Percentiles rank a stretch among this genome's conserved stretches.
phyloP scores from a whole-genome alignment of 1,140 invertebrate species.

The Tetranychus urticae region DNA sequence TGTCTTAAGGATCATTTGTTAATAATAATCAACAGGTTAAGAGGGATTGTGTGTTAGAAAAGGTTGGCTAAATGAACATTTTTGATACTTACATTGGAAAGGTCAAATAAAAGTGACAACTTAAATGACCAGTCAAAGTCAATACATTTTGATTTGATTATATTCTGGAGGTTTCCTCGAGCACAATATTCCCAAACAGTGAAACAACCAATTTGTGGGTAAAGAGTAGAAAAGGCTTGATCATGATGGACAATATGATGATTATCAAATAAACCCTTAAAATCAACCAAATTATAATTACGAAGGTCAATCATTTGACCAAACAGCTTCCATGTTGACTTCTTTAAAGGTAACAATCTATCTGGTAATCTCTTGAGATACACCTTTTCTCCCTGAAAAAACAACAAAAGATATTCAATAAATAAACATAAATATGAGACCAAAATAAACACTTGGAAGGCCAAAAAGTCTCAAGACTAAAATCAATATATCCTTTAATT shows the following conservation, averaged over 20 bases:
- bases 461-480: neutral
- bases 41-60: too few species aligned
- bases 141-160: neutral
- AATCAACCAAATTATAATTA: neutral
- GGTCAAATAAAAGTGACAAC: neutral
- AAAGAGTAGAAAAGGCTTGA: too few species aligned
- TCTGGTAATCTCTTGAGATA: neutral
- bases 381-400: neutral
- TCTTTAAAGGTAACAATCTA: neutral
- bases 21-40: too few species aligned
- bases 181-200: neutral
- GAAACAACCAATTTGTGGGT: neutral
- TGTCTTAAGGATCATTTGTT: too few species aligned
- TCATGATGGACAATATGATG: neutral
- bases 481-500: neutral
- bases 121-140: slow-evolving; percentile 1
- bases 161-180: neutral
- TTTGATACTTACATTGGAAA: neutral
- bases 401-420: neutral
- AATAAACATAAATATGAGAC: neutral
- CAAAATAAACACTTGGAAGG: neutral
- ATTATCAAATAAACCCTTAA: neutral
- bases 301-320: neutral
- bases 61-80: too few species aligned
- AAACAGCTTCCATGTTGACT: neutral